A percentile compares a stretch with the other conserved stretches of the same genome.
These are phyloP conservation scores for Lasioglossum pauxillum DNA, from an alignment of 2,888 invertebrate genomes.

Conservation along the genomic window DNA sequence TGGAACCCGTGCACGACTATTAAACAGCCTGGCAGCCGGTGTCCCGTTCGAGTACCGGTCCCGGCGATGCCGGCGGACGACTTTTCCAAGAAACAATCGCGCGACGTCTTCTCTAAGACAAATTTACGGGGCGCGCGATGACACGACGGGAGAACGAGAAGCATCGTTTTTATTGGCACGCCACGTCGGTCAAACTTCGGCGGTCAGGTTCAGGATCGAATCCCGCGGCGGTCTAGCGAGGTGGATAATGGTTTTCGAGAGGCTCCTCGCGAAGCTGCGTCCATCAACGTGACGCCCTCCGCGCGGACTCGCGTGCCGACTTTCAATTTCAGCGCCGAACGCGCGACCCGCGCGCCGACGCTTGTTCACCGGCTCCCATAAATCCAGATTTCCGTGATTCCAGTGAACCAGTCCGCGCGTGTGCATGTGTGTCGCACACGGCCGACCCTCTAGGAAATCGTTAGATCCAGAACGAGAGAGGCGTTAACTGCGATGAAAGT, in stretches of 20 bases:
- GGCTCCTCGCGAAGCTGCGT: neutral
- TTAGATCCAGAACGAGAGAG: slow-evolving; percentile 25
- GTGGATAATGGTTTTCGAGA: neutral
- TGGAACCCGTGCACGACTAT: slow-evolving; percentile 25
- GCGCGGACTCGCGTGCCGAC: slow-evolving; percentile 42
- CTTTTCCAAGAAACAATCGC: slow-evolving; percentile 7
- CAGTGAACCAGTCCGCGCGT: slow-evolving; percentile 44
- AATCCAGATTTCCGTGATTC: slow-evolving; percentile 55
- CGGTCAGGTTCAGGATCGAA: neutral
- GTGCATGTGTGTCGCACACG: slow-evolving; percentile 15
- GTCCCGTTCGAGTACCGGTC: slow-evolving; percentile 1
- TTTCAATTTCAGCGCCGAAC: slow-evolving; percentile 51
- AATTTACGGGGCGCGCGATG: slow-evolving; percentile 1
- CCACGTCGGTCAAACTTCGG: neutral
- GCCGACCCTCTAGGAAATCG: slow-evolving; percentile 25
- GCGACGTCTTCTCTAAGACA: neutral
- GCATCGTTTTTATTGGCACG: neutral
- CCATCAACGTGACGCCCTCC: neutral
- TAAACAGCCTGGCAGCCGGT: slow-evolving; percentile 29
- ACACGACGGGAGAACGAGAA: neutral
- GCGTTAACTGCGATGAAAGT: slow-evolving; percentile 51
- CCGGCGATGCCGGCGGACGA: neutral
- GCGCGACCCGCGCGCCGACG: slow-evolving; percentile 9
- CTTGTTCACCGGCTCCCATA: slow-evolving; percentile 27
- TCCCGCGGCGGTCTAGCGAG: neutral